Conservation (phyloP, 64 coral and sea anemone genomes). For the Pachyseris speciosa region DNA sequence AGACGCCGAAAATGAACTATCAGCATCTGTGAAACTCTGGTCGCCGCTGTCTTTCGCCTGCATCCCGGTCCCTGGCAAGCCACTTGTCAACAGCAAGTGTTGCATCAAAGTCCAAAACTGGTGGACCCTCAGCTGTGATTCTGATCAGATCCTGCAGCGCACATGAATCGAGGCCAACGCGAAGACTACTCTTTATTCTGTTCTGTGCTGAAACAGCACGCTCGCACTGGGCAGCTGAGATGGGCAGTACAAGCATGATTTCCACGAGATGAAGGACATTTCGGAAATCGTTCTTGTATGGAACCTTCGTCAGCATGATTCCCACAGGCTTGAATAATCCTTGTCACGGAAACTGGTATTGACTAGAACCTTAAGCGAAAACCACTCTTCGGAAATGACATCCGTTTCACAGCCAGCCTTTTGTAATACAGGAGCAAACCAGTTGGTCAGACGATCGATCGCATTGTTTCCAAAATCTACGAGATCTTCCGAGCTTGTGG, state of each 20-base stretch:
- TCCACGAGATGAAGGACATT: constrained; percentile 53
- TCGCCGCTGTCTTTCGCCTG: not conserved
- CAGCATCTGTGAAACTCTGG: not conserved
- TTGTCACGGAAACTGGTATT: constrained; percentile 40
- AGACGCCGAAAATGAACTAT: no score
- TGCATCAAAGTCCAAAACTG: constrained; percentile 20
- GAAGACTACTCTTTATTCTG: constrained; percentile 18
- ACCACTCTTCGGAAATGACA: constrained; percentile 40
- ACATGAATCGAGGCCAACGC: not conserved
- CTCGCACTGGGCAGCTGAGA: constrained; percentile 26
- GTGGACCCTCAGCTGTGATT: constrained; percentile 51
- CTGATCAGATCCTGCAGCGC: constrained; percentile 29
- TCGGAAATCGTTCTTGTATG: constrained; percentile 30
- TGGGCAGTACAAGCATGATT: constrained; percentile 42
- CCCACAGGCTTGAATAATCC: constrained; percentile 40
- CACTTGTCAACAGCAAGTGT: constrained; percentile 17
- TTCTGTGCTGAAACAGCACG: constrained; percentile 66
- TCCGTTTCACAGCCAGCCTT: constrained; percentile 25
- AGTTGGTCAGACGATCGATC: constrained; percentile 20
- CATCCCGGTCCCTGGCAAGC: not conserved
- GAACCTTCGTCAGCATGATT: constrained; percentile 35
- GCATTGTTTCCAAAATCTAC: constrained; percentile 38
- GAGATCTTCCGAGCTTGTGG: constrained; percentile 17
- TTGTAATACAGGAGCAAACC: constrained; percentile 16
- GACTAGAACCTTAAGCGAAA: constrained; percentile 58